phyloP scores from a whole-genome alignment of 2,797 vertebrate species.

The Fistularia commersonii region DNA sequence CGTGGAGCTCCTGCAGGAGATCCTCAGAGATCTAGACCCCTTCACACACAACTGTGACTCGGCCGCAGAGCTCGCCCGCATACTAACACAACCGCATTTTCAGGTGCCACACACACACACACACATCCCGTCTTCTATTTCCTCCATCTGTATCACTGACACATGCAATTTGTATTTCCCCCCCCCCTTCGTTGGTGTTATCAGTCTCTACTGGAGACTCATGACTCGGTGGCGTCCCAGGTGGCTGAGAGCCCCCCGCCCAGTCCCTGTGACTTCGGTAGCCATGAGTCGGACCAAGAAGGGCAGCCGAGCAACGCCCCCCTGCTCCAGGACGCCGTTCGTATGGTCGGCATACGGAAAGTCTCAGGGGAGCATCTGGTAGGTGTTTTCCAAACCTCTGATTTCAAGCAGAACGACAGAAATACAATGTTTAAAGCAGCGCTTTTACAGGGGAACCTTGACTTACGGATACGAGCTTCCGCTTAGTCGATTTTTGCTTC shows the following conservation, averaged over 20 bases:
- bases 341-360: conserved; percentile 94
- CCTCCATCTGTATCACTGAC: background rate
- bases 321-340: conserved; percentile 82
- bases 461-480: too few species aligned
- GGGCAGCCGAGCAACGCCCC: conserved; percentile 55
- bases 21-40: conserved; percentile 85
- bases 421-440: too few species aligned
- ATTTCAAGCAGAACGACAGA: too few species aligned
- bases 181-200: background rate
- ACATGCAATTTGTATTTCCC: background rate
- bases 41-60: conserved; percentile 76
- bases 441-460: too few species aligned
- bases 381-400: conserved; percentile 3
- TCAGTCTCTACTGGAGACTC: conserved; percentile 90
- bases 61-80: conserved; percentile 79
- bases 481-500: too few species aligned
- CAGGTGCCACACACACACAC: conserved; percentile 72
- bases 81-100: conserved; percentile 90
- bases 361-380: conserved; percentile 87
- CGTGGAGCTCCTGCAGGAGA: conserved; percentile 90
- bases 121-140: background rate
- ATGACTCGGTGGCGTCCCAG: conserved; percentile 90
- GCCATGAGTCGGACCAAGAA: conserved; percentile 56
- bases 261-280: conserved; percentile 77
- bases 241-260: conserved; percentile 82